Conservation (phyloP, 2,797 vertebrate genomes). For the Periophthalmus magnuspinnatus region DNA sequence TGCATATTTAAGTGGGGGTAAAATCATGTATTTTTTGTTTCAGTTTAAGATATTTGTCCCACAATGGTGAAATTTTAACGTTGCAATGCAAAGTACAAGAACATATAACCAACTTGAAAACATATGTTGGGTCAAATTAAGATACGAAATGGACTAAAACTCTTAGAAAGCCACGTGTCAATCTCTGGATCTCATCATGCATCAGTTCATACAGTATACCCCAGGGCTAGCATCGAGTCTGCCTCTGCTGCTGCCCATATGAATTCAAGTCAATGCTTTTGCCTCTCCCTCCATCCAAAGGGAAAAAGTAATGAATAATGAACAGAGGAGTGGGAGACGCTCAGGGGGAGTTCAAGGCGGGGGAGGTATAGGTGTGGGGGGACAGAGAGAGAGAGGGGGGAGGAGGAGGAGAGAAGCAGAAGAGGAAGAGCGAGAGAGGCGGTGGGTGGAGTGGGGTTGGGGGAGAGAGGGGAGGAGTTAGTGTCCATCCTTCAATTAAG, state of each 20-base stretch:
- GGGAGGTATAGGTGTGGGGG: conserved; percentile 31
- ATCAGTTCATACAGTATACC: conserved; percentile 44
- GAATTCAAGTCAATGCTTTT: conserved; percentile 46
- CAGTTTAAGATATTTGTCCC: too few species aligned
- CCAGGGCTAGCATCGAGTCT: conserved; percentile 56
- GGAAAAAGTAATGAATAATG: conserved; percentile 72
- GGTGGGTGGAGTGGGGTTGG: not conserved
- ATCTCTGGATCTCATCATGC: conserved; percentile 13
- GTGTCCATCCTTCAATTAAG: conserved; percentile 71
- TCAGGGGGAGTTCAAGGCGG: conserved; percentile 28
- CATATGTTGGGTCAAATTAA: too few species aligned
- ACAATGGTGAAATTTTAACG: too few species aligned
- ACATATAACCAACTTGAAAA: too few species aligned
- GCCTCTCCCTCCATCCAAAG: conserved; percentile 52
- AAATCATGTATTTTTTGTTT: too few species aligned
- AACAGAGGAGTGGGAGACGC: conserved; percentile 59
- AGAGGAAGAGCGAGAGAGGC: conserved; percentile 19
- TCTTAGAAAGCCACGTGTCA: not conserved
- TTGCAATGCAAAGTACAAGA: too few species aligned
- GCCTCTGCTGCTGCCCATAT: conserved; percentile 42
- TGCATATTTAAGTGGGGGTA: not conserved
- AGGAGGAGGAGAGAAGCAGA: conserved; percentile 17
- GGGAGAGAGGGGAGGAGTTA: conserved; percentile 56
- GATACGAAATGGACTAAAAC: too few species aligned
- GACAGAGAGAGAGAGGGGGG: not conserved